A percentile compares a stretch with the other conserved stretches of the same genome.
Conservation (phyloP, 2,888 invertebrate species). For the Pogonocherus hispidulus region DNA sequence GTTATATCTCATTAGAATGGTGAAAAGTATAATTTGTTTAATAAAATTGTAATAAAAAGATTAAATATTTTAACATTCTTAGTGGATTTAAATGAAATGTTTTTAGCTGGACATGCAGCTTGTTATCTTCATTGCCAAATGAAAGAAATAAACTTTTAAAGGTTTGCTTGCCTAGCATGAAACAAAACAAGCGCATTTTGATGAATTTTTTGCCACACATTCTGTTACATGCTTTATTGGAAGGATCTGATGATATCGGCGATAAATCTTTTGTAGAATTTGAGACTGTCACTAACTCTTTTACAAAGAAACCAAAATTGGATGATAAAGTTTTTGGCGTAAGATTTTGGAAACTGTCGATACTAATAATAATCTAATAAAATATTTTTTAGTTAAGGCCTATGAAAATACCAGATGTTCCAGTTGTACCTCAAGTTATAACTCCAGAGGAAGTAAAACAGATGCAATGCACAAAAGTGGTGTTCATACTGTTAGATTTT, state of each 20-base stretch:
- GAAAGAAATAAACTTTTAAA: conserved; percentile 75
- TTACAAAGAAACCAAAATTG: conserved; percentile 52
- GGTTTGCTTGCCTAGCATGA: conserved; percentile 82
- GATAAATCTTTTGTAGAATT: conserved; percentile 72
- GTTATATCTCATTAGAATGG: too few species aligned
- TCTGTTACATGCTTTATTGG: conserved; percentile 75
- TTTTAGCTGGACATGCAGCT: conserved; percentile 78
- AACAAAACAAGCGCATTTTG: conserved; percentile 79
- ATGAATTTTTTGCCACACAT: conserved; percentile 84
- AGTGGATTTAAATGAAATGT: background rate
- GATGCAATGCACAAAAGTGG: conserved; percentile 77
- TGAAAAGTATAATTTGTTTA: too few species aligned
- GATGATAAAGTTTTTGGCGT: conserved; percentile 54
- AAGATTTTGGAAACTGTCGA: conserved; percentile 30
- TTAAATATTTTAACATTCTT: too few species aligned
- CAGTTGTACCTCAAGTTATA: conserved; percentile 39
- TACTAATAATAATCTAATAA: background rate
- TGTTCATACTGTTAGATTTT: conserved; percentile 83
- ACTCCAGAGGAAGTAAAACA: conserved; percentile 61
- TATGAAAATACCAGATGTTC: conserved; percentile 50
- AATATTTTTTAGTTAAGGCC: conserved; percentile 50
- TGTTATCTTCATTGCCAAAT: conserved; percentile 76
- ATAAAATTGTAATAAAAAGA: too few species aligned
- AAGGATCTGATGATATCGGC: conserved; percentile 67
- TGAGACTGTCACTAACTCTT: conserved; percentile 69